Evolutionary conservation across 2,113 vertebrate genomes (phyloP).

Genomic region (Coturnix japonica): DNA sequence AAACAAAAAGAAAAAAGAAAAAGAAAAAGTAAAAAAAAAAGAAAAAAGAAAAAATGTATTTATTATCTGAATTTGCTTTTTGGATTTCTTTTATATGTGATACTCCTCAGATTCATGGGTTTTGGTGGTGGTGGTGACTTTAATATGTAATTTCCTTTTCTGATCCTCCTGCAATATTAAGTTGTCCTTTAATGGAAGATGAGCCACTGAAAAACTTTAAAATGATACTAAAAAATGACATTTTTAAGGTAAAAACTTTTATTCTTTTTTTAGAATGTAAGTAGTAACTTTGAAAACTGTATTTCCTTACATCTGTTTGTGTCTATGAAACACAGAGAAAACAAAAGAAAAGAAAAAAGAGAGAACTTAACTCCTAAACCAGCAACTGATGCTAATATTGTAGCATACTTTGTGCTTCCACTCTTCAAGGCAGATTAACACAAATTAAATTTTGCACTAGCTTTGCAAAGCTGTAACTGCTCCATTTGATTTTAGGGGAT

Average conservation of each 20-base stretch:
- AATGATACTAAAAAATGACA: not conserved
- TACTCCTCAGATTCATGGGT: not conserved
- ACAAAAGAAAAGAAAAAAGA: not conserved
- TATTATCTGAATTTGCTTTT: not conserved
- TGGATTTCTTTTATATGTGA: not conserved
- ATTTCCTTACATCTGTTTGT: not conserved
- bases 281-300: not conserved
- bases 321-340: not conserved
- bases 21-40: no score
- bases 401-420: not conserved
- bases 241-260: not conserved
- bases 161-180: not conserved
- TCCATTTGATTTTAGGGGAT: conserved; percentile 31
- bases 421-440: conserved; percentile 7
- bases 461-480: not conserved
- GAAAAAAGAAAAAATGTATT: not conserved
- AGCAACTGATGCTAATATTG: not conserved
- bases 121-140: not conserved
- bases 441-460: conserved; percentile 46
- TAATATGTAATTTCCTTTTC: not conserved
- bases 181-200: not conserved
- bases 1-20: no score
- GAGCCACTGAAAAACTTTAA: no score
- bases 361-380: not conserved
- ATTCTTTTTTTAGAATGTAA: not conserved